phyloP scores from a whole-genome alignment of 1,140 invertebrate genomes.

The silkworm (Bombyx mori) region ASM3026992v2 NC_085113.1:5392001-5392500 shows the following conservation, averaged over 20 bases:
- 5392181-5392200: no score
- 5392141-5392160: no score
- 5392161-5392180: no score
- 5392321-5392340: conserved; percentile 90
- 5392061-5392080: no score
- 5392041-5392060: no score
- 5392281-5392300: conserved; percentile 99
- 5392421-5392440: conserved; percentile 93
- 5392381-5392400: conserved; percentile 95
- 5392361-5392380: conserved; percentile 89
- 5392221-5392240: conserved; percentile 99
- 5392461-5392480: neutral
- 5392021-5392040: no score
- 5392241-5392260: conserved; percentile 93
- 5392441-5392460: conserved; percentile 5
- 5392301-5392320: conserved; percentile 95
- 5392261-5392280: conserved; percentile 91
- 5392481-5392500: no score
- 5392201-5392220: conserved; percentile 56
- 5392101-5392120: no score
- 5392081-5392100: no score
- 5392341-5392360: conserved; percentile 85
- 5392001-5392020: no score
- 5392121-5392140: no score
- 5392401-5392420: conserved; percentile 93